Base-by-base conservation (phyloP, 1,140 invertebrate species). In the Megalonaias nervosa region DNA sequence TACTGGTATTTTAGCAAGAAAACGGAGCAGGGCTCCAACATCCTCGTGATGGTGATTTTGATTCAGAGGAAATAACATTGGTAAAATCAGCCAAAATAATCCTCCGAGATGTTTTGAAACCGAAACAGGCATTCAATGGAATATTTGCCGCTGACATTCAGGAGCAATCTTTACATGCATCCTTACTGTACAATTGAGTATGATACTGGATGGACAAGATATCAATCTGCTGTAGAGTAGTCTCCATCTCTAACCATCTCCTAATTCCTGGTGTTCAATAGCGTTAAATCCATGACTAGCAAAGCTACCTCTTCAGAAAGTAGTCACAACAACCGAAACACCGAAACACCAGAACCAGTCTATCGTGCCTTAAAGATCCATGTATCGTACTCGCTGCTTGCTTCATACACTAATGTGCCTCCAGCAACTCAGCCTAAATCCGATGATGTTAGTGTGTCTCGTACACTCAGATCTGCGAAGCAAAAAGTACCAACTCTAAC, bases 261-360 rank as follows among this genome's bases (percentile, higher is more conserved):
- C 14, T 62, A 67, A 26, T 38, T 74, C 16, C 12, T 48, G 17
- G 64, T 74, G 11, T 74, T 74, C 64, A 68, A 68, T 26, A 67
- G 48, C 19, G 21, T 67, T 2, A 67, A 55, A 56, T 60, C 15
- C 16, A 9, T 9, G 15, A 17, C 17, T n/a, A 55, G 12, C 0
- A 6, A 26, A 23, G 38, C 65, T n/a, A 13, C 31, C 5, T 31
- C 31, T 31, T 2, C 31, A 31, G 1, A 1, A 31, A 31, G 23
- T 15, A 9, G 9, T 26, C 57, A 58, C 6, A 58, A 62, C 58
- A 64, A 62, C 38, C 13, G 23, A 48, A 58, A 72, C 48, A 5
- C n/a, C 12, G 71, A 72, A 26, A 72, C 71, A 60, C 58, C 71
- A 19, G 3, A 1, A 62, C 26, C 59, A 5, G 16, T 72, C 21